Base-by-base conservation (phyloP, 2,888 invertebrate genomes). In the Schizotus pectinicornis region DNA sequence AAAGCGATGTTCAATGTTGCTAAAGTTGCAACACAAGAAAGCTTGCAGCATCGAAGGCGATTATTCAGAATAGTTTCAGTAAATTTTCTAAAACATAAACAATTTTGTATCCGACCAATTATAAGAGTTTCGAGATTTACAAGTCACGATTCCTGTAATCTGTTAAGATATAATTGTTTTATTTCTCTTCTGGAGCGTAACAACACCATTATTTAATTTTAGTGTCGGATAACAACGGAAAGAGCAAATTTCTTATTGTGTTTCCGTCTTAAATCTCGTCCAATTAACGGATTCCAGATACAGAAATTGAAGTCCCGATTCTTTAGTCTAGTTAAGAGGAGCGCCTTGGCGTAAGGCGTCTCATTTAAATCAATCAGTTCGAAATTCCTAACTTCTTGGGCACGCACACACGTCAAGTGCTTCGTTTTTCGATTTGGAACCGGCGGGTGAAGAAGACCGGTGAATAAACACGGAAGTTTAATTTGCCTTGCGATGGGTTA, bases 301-400 rank as follows among this genome's bases (percentile, higher is more conserved):
- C 32, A n/a, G 36, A 35, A 35, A 35, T 35, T 35, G 11, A 45
- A 45, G 45, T 32, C 34, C 1, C 9, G 33, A n/a, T 14, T 33
- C 33, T 12, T 34, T 13, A 41, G 14, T 45, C 7, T 33, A 11
- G 45, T 45, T 45, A 45, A 13, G 32, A 31, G 6, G 12, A 22
- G 11, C 3, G 6, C 32, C 30, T 45, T 14, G 6, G 3, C 32
- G 32, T 32, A 13, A 14, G 34, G 14, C 45, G 34, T 45, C 45
- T 45, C 45, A 45, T 45, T 45, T 11, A 45, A 32, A 45, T 33
- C 33, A 12, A 45, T 45, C 45, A 8, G 12, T 45, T 45, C 34
- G 12, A 32, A 45, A 32, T 32, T 13, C 34, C 13, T 45, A 34
- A 9, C 33, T 30, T n/a, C 45, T 45, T 45, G 30, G 32, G 14